phyloP scores from a whole-genome alignment of 2,888 invertebrate genomes.

The Mechanitis messenoides region DNA sequence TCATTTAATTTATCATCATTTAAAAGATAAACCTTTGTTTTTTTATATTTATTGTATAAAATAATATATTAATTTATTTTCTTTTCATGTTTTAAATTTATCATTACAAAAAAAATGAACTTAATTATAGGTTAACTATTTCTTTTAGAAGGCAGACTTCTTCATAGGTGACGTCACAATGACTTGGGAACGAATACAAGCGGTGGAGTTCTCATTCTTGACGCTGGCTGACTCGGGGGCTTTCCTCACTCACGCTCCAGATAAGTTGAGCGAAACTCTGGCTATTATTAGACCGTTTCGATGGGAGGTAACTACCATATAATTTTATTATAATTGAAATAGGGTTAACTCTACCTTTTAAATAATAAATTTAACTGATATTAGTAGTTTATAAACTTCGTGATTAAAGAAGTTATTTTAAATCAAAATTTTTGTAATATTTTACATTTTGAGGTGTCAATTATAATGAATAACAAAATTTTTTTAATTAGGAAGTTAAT shows the following conservation, averaged over 20 bases:
- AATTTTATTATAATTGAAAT: not conserved
- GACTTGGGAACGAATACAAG: constrained; percentile 82
- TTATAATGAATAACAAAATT: too few relatives aligned
- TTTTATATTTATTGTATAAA: too few relatives aligned
- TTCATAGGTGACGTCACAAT: constrained; percentile 85
- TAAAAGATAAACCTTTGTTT: too few relatives aligned
- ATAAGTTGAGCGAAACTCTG: constrained; percentile 82
- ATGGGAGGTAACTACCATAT: constrained; percentile 73
- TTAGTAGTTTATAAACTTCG: too few relatives aligned
- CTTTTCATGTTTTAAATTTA: too few relatives aligned
- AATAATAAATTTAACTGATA: too few relatives aligned
- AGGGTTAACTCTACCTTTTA: not conserved
- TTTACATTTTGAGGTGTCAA: too few relatives aligned
- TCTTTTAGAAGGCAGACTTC: constrained; percentile 79
- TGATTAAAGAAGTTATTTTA: too few relatives aligned
- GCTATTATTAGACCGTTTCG: constrained; percentile 85
- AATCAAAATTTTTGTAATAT: too few relatives aligned
- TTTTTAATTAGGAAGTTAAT: too few relatives aligned
- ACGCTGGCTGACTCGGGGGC: constrained; percentile 87
- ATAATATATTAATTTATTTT: too few relatives aligned
- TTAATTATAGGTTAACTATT: not conserved
- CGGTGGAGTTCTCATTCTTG: constrained; percentile 85
- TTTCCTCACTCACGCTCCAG: constrained; percentile 85
- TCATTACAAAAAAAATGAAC: too few relatives aligned
- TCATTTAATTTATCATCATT: not conserved